phyloP scores from a whole-genome alignment of 2,888 invertebrate genomes.

The Neria commutata region DNA sequence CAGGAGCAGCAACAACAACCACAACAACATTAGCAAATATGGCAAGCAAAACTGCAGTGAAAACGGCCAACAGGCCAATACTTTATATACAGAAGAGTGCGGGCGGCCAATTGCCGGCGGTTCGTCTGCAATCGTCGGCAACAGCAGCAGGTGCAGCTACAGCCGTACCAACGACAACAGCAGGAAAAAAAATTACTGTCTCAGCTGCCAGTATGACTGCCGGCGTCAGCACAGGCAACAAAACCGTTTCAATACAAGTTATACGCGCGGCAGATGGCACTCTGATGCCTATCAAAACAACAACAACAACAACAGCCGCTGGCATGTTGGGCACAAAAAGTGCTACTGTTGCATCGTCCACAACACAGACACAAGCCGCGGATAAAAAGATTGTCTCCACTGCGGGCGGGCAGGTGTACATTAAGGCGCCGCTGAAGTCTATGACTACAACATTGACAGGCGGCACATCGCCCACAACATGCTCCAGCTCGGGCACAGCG shows the following conservation, averaged over 20 bases:
- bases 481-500: slow-evolving; percentile 4
- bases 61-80: slow-evolving; percentile 62
- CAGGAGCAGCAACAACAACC: slow-evolving; percentile 5
- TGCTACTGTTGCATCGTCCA: slow-evolving; percentile 39
- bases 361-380: slow-evolving; percentile 24
- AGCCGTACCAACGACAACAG: slow-evolving; percentile 2
- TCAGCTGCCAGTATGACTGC: slow-evolving; percentile 4
- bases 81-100: slow-evolving; percentile 62
- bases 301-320: slow-evolving; percentile 13
- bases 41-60: slow-evolving; percentile 44
- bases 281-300: slow-evolving; percentile 40
- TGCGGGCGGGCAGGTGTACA: slow-evolving; percentile 33
- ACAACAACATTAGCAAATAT: slow-evolving; percentile 30
- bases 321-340: slow-evolving; percentile 17
- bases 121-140: slow-evolving; percentile 18
- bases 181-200: slow-evolving; percentile 3
- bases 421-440: slow-evolving; percentile 31
- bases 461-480: slow-evolving; percentile 11
- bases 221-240: slow-evolving; percentile 14
- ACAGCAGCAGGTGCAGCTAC: not conserved
- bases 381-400: slow-evolving; percentile 39
- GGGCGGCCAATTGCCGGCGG: slow-evolving; percentile 30
- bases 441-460: slow-evolving; percentile 21
- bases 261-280: slow-evolving; percentile 44
- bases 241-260: slow-evolving; percentile 47